A percentile compares a stretch with the other conserved stretches of the same genome.
phyloP scores from a whole-genome alignment of 2,888 invertebrate genomes.

The Aporophyla nigra region DNA sequence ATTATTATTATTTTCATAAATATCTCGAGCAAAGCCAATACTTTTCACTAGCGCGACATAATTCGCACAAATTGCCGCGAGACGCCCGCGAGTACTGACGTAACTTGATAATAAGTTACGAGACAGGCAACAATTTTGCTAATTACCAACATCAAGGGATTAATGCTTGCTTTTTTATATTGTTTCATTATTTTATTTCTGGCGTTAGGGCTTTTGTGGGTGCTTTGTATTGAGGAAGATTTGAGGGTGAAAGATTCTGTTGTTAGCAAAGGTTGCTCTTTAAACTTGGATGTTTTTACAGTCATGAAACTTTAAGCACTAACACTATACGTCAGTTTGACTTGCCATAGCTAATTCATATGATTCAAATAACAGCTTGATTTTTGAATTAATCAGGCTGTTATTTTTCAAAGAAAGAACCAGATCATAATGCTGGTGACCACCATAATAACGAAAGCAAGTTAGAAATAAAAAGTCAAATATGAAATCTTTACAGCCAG shows the following conservation, averaged over 20 bases:
- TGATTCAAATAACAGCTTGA: not conserved
- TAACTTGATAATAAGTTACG: slow-evolving; percentile 74
- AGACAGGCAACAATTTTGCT: slow-evolving; percentile 69
- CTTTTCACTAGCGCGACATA: slow-evolving; percentile 42
- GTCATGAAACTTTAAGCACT: not conserved
- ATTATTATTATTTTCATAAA: not conserved
- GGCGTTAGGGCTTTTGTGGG: not conserved
- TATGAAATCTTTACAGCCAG: not conserved
- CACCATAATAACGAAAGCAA: not conserved
- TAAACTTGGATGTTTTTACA: not conserved
- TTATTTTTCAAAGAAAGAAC: not conserved
- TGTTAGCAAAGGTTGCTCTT: not conserved
- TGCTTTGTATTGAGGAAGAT: slow-evolving; percentile 21
- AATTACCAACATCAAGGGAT: slow-evolving; percentile 67
- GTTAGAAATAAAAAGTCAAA: not conserved
- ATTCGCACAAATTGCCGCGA: slow-evolving; percentile 72
- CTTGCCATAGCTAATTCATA: not conserved
- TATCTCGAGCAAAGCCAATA: not conserved
- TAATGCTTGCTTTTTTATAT: slow-evolving; percentile 56
- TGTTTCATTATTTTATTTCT: slow-evolving; percentile 46
- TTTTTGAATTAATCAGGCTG: too few species aligned
- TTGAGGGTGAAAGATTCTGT: not conserved
- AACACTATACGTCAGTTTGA: not conserved
- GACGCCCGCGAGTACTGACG: slow-evolving; percentile 62
- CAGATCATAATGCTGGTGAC: not conserved